These are phyloP conservation scores for Papio anubis DNA, from an alignment of 2,113 vertebrate species.

Conservation along the genomic window DNA sequence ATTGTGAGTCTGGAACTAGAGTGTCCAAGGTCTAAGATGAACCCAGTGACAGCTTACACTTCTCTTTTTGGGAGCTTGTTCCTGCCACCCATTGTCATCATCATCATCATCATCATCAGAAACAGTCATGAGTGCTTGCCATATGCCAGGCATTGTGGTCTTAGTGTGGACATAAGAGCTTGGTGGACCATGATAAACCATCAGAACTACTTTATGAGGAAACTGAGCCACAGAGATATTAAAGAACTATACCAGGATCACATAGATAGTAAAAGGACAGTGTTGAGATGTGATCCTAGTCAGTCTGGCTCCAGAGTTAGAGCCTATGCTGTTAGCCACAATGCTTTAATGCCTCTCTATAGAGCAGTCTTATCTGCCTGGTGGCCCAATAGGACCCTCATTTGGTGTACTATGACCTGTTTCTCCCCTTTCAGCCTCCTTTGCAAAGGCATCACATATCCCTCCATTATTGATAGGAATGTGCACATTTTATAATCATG, in stretches of 20 bases:
- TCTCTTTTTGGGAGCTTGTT: conserved; percentile 59
- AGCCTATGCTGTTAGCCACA: neutral
- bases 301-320: neutral
- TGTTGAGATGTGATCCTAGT: neutral
- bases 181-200: neutral
- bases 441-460: neutral
- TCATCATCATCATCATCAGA: neutral
- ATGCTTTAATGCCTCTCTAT: neutral
- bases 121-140: neutral
- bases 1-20: conserved; percentile 77
- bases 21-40: conserved; percentile 76
- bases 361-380: neutral
- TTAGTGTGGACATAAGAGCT: neutral
- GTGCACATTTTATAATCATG: conserved; percentile 19
- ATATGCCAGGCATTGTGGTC: neutral
- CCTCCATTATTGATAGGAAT: neutral
- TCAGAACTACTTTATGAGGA: neutral
- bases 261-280: neutral
- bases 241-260: neutral
- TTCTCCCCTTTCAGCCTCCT: neutral
- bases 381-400: neutral
- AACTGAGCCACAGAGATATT: neutral
- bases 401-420: neutral
- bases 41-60: conserved; percentile 74
- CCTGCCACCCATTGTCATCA: neutral